phyloP scores from a whole-genome alignment of 2,113 vertebrate species.

The Myotis lucifugus region DNA sequence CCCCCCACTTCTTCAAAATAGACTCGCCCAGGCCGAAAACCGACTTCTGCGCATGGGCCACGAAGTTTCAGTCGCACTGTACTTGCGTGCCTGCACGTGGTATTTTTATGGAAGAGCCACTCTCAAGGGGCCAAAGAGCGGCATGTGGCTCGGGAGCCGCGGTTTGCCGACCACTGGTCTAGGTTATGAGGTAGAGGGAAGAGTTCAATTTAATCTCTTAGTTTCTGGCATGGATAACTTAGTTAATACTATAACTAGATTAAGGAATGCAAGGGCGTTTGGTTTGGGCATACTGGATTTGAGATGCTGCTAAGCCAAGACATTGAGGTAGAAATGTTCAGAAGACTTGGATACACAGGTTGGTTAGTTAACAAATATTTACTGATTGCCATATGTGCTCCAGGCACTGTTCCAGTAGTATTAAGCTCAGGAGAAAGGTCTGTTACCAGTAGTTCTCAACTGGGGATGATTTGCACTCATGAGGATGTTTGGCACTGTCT shows the following conservation, averaged over 20 bases:
- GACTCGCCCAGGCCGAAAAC: too few relatives aligned
- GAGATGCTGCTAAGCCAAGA: background rate
- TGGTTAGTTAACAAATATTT: background rate
- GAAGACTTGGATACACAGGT: background rate
- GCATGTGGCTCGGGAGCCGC: too few relatives aligned
- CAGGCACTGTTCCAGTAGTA: background rate
- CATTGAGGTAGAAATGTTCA: background rate
- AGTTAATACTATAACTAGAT: slow-evolving; percentile 4
- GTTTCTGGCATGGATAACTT: slow-evolving; percentile 5
- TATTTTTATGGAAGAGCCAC: too few relatives aligned
- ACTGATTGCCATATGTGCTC: background rate
- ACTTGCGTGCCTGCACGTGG: too few relatives aligned
- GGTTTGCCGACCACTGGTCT: background rate
- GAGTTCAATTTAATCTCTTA: background rate
- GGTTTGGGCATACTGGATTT: background rate
- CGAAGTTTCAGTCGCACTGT: too few relatives aligned
- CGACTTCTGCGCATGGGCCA: too few relatives aligned
- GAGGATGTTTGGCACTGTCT: background rate
- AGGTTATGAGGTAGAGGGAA: background rate
- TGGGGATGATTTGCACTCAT: background rate
- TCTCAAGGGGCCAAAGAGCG: too few relatives aligned
- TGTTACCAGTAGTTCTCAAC: background rate
- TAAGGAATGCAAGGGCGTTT: background rate
- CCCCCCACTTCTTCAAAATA: too few relatives aligned
- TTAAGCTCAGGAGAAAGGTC: background rate